Percentiles rank a stretch among this genome's conserved stretches.
These are phyloP conservation scores for Theocolax elegans DNA, from an alignment of 1,140 invertebrate species.

Conservation along the genomic window DNA sequence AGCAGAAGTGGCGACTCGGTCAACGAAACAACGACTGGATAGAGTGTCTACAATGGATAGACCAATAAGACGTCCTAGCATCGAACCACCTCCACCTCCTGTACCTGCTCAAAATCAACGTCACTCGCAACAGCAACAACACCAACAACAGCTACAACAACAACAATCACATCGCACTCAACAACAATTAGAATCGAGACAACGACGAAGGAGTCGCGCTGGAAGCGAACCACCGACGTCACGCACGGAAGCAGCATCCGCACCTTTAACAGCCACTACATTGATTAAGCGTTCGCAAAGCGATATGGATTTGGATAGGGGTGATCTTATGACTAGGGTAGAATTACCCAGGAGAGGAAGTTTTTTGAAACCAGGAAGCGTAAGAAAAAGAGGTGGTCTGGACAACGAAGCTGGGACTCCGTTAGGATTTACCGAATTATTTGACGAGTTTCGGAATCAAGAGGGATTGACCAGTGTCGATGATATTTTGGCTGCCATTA, in stretches of 20 bases:
- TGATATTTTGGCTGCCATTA: conserved; percentile 87
- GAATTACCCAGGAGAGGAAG: conserved; percentile 85
- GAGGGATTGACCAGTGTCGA: conserved; percentile 88
- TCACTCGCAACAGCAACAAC: background rate
- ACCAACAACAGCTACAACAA: background rate
- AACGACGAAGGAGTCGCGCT: conserved; percentile 58
- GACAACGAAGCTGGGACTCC: conserved; percentile 75
- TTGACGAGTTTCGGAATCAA: conserved; percentile 84
- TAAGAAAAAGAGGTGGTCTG: conserved; percentile 56
- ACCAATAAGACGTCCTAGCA: conserved; percentile 9
- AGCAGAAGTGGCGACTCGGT: too few relatives aligned
- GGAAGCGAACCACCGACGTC: conserved; percentile 62
- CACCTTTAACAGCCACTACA: conserved; percentile 57
- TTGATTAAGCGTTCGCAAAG: conserved; percentile 70
- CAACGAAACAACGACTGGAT: conserved; percentile 15
- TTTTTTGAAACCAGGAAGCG: conserved; percentile 79
- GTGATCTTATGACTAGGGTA: conserved; percentile 85
- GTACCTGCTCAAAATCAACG: background rate
- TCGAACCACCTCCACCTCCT: background rate
- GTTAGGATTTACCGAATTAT: conserved; percentile 84
- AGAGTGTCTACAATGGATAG: conserved; percentile 50
- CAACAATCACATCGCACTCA: too few relatives aligned
- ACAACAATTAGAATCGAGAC: too few relatives aligned
- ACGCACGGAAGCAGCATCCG: conserved; percentile 60
- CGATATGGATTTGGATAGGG: conserved; percentile 65